Conservation (phyloP, 2,113 vertebrate genomes). For the Misgurnus mizolepis region DNA sequence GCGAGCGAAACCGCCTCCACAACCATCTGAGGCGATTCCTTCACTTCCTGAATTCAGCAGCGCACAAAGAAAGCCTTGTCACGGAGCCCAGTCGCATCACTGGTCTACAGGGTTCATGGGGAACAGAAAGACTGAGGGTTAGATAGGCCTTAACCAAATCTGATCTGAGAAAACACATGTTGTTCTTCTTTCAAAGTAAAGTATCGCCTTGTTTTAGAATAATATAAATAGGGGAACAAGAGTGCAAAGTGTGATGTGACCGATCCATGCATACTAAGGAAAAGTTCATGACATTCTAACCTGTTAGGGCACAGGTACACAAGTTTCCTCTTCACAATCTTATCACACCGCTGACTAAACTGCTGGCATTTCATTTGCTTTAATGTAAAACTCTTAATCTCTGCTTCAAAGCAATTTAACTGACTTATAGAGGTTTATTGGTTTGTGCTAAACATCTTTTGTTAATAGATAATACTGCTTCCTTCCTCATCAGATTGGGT, state of each 20-base stretch:
- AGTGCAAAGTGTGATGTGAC: background rate
- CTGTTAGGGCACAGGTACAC: background rate
- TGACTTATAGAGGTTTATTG: background rate
- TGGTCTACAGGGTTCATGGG: conserved; percentile 26
- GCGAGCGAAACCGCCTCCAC: conserved; percentile 31
- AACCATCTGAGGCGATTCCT: conserved; percentile 44
- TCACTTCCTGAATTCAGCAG: conserved; percentile 29
- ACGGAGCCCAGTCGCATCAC: conserved; percentile 19
- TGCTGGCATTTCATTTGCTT: background rate
- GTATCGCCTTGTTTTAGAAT: background rate
- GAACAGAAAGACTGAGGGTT: background rate
- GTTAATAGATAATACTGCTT: conserved; percentile 35
- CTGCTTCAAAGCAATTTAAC: conserved; percentile 9
- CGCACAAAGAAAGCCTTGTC: conserved; percentile 51
- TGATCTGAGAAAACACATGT: background rate
- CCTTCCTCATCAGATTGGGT: conserved; percentile 27
- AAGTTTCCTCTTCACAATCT: background rate
- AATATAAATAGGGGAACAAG: background rate
- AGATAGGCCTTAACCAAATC: conserved; percentile 8
- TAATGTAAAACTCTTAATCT: background rate
- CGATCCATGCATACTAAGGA: no score
- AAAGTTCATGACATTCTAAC: background rate
- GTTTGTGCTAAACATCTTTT: background rate
- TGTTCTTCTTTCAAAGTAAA: background rate
- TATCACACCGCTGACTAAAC: no score